Conservation (phyloP, 2,888 invertebrate species). For the Antheraea yamamai region DNA sequence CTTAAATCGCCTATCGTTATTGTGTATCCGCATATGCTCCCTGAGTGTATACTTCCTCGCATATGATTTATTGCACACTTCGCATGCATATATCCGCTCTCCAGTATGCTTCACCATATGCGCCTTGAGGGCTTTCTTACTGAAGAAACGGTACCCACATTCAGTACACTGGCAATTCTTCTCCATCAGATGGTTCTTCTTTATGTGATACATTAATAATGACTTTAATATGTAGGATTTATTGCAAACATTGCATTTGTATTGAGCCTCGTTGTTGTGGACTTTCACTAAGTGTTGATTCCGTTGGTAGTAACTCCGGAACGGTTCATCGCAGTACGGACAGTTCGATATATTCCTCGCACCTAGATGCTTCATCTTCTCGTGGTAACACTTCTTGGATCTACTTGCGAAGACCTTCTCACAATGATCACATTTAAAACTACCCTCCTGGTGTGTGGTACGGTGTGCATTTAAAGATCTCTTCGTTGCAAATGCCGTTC, state of each 20-base stretch:
- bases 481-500: conserved; percentile 60
- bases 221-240: conserved; percentile 63
- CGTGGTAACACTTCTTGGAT: conserved; percentile 65
- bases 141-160: conserved; percentile 77
- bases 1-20: conserved; percentile 65
- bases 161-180: conserved; percentile 72
- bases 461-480: conserved; percentile 59
- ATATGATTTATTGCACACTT: conserved; percentile 66
- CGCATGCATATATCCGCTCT: conserved; percentile 59
- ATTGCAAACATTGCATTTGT: conserved; percentile 69
- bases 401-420: conserved; percentile 64
- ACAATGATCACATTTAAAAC: conserved; percentile 66
- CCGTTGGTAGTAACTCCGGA: conserved; percentile 68
- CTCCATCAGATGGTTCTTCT: conserved; percentile 75
- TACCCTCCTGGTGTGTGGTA: conserved; percentile 61
- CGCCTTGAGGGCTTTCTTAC: conserved; percentile 76
- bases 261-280: conserved; percentile 66
- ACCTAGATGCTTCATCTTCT: conserved; percentile 67
- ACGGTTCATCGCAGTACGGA: conserved; percentile 62
- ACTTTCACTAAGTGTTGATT: conserved; percentile 71
- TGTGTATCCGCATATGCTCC: conserved; percentile 74
- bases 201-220: conserved; percentile 68
- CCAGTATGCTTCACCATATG: conserved; percentile 78
- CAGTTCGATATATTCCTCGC: conserved; percentile 66
- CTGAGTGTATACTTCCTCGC: conserved; percentile 62